Conservation (phyloP, 2,888 invertebrate species). For the Brachyptera risi region DNA sequence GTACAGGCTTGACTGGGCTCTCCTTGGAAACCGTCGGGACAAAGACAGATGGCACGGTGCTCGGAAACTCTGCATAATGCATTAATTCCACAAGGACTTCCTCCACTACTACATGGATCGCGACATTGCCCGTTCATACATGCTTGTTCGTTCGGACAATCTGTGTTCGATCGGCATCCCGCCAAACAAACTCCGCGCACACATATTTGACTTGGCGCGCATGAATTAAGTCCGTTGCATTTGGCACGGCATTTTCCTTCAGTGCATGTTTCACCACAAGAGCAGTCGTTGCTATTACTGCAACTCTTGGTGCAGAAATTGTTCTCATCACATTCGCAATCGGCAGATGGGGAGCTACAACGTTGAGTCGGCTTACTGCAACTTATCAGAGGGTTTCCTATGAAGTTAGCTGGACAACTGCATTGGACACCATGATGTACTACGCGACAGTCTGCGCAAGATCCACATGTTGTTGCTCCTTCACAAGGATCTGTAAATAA, state of each 20-base stretch:
- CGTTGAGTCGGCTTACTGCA: conserved; percentile 67
- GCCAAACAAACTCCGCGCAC: conserved; percentile 61
- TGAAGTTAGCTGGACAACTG: conserved; percentile 73
- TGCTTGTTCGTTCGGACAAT: conserved; percentile 72
- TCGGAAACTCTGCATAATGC: conserved; percentile 75
- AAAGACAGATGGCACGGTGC: conserved; percentile 80
- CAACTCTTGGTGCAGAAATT: conserved; percentile 76
- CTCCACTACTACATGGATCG: conserved; percentile 61
- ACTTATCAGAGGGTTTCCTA: conserved; percentile 75
- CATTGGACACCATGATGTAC: conserved; percentile 82
- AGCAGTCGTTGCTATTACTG: conserved; percentile 61
- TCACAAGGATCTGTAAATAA: conserved; percentile 68
- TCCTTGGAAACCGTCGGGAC: conserved; percentile 80
- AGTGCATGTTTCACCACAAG: conserved; percentile 76
- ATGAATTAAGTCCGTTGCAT: conserved; percentile 61
- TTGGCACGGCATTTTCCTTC: conserved; percentile 67
- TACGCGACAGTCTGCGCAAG: conserved; percentile 78
- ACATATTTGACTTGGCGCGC: conserved; percentile 43
- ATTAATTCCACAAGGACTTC: conserved; percentile 70
- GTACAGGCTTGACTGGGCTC: conserved; percentile 73
- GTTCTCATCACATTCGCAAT: conserved; percentile 64
- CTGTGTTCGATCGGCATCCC: conserved; percentile 74
- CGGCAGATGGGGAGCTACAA: conserved; percentile 62
- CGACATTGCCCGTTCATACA: conserved; percentile 68
- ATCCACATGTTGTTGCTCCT: conserved; percentile 68